phyloP scores from a whole-genome alignment of 2,797 vertebrate species.

The Allobates femoralis region DNA sequence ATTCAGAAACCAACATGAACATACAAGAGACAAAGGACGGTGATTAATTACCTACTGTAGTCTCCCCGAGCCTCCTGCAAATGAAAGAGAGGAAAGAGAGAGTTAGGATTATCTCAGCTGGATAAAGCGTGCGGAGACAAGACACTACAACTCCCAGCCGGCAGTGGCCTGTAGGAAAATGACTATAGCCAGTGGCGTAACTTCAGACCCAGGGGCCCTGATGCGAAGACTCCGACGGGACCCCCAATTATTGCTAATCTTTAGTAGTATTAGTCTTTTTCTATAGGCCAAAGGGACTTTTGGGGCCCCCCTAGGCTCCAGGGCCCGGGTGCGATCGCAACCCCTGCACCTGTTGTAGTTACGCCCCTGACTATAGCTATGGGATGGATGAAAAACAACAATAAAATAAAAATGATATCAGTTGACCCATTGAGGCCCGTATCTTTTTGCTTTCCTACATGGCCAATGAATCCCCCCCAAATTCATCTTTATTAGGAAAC shows the following conservation, averaged over 20 bases:
- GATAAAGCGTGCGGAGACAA: not conserved
- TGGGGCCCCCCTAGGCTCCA: too few relatives aligned
- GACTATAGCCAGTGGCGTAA: not conserved
- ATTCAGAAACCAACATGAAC: slow-evolving; percentile 25
- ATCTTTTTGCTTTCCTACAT: not conserved
- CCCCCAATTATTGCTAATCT: too few relatives aligned
- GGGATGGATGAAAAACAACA: not conserved
- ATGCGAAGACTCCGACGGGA: too few relatives aligned
- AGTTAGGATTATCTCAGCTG: slow-evolving; percentile 16
- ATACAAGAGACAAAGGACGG: slow-evolving; percentile 63
- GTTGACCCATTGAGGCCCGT: not conserved
- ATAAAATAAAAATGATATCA: not conserved
- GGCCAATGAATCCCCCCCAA: not conserved
- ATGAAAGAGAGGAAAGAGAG: slow-evolving; percentile 57
- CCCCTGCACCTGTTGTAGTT: too few relatives aligned
- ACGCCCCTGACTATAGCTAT: too few relatives aligned
- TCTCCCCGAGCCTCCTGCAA: slow-evolving; percentile 94
- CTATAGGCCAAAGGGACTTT: too few relatives aligned
- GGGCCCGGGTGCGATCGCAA: too few relatives aligned
- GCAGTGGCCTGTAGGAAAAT: not conserved
- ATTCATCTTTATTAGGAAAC: too few relatives aligned
- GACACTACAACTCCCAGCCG: not conserved
- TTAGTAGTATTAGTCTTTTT: too few relatives aligned
- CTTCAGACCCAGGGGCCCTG: too few relatives aligned
- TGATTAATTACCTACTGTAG: slow-evolving; percentile 81